Conservation (phyloP, 2,888 invertebrate genomes). For the Ochropleura leucogaster region DNA sequence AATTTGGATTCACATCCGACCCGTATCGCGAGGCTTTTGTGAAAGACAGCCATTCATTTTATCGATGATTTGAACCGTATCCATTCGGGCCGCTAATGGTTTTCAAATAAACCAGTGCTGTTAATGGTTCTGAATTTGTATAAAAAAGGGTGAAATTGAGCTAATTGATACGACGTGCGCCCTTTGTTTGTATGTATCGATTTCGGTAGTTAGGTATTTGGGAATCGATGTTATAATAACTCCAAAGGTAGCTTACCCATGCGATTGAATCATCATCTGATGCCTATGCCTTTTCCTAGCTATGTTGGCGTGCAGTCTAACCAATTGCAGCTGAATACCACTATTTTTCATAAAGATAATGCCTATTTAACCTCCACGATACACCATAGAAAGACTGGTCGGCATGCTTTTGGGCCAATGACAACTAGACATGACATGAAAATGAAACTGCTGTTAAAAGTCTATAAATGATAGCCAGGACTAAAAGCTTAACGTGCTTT, state of each 20-base stretch:
- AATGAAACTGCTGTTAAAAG: neutral
- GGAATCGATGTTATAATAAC: conserved; percentile 3
- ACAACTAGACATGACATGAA: too few species aligned
- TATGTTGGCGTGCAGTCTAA: neutral
- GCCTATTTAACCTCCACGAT: neutral
- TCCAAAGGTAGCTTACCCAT: neutral
- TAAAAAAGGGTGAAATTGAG: conserved; percentile 76
- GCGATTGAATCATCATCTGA: neutral
- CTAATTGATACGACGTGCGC: conserved; percentile 76
- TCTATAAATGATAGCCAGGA: neutral
- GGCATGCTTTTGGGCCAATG: neutral
- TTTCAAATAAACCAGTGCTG: conserved; percentile 84
- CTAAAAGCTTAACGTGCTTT: neutral
- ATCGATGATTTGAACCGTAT: conserved; percentile 80
- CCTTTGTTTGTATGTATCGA: conserved; percentile 58
- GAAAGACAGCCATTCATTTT: conserved; percentile 83
- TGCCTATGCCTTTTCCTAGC: neutral
- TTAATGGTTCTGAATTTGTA: conserved; percentile 81
- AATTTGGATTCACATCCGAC: conserved; percentile 75
- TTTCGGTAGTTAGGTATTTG: conserved; percentile 14
- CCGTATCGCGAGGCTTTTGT: conserved; percentile 74
- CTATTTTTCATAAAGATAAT: neutral
- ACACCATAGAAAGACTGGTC: neutral
- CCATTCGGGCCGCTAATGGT: conserved; percentile 83
- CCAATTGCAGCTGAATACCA: neutral